These are phyloP conservation scores for Agrotis exclamationis DNA, from an alignment of 2,888 invertebrate species.

Conservation along the genomic window DNA sequence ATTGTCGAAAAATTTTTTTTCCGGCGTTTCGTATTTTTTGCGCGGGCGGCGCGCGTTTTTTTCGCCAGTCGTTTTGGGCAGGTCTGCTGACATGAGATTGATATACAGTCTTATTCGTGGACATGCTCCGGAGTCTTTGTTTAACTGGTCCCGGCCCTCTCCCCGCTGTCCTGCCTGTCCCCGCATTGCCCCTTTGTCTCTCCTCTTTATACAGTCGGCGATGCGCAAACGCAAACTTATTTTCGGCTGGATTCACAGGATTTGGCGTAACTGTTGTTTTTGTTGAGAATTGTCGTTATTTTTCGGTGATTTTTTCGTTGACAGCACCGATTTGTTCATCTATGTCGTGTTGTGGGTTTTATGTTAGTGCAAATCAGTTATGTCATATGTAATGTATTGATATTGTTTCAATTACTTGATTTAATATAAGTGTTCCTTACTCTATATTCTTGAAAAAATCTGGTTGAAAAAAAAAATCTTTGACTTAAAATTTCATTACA, in stretches of 20 bases:
- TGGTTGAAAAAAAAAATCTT: too few species aligned
- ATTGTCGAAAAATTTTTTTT: slow-evolving; percentile 87
- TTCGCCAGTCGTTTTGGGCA: slow-evolving; percentile 88
- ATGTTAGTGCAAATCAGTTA: neutral
- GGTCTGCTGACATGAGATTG: slow-evolving; percentile 90
- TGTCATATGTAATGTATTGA: too few species aligned
- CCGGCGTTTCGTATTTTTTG: slow-evolving; percentile 80
- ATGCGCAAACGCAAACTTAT: slow-evolving; percentile 83
- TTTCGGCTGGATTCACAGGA: slow-evolving; percentile 80
- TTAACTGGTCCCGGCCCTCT: slow-evolving; percentile 83
- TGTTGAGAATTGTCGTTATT: slow-evolving; percentile 70
- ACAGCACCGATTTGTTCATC: slow-evolving; percentile 44
- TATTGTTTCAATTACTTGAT: too few species aligned
- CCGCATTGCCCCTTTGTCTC: slow-evolving; percentile 84
- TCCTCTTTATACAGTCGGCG: slow-evolving; percentile 86
- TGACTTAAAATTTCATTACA: too few species aligned
- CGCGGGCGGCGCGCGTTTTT: slow-evolving; percentile 76
- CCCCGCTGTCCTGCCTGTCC: slow-evolving; percentile 67
- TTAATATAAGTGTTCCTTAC: too few species aligned
- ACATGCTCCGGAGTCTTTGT: slow-evolving; percentile 89
- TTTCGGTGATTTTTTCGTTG: slow-evolving; percentile 59
- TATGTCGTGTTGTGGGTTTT: slow-evolving; percentile 31
- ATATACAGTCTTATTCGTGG: slow-evolving; percentile 89
- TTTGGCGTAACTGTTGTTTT: slow-evolving; percentile 73
- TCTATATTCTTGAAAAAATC: too few species aligned